Conservation (phyloP, 2,113 vertebrate species). For the Furnarius figulus region DNA sequence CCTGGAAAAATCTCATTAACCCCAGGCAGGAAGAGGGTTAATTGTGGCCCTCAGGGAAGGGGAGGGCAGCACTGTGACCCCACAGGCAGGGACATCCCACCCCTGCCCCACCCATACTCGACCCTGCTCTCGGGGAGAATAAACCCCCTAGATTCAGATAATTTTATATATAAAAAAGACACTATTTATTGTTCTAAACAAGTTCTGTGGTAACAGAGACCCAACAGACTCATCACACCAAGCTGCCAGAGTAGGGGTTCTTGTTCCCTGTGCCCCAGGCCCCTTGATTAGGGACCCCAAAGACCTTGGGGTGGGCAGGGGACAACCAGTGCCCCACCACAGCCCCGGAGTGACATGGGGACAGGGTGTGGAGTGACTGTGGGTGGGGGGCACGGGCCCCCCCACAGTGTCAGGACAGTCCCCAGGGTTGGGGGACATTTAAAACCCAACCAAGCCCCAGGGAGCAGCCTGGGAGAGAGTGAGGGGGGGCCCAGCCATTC, state of each 20-base stretch:
- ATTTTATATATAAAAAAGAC: not conserved
- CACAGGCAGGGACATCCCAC: not conserved
- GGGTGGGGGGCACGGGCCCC: not conserved
- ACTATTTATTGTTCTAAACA: not conserved
- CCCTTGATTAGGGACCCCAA: not conserved
- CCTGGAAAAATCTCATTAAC: not conserved
- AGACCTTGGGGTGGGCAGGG: fast-evolving
- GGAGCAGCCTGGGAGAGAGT: not conserved
- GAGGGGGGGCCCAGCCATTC: fast-evolving
- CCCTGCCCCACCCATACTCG: not conserved
- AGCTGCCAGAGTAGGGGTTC: fast-evolving
- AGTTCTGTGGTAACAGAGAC: not conserved
- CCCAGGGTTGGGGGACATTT: not conserved
- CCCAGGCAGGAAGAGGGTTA: not conserved
- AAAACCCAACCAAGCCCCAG: not conserved
- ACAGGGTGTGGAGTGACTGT: not conserved
- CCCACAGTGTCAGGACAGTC: no score
- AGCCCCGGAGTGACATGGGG: not conserved
- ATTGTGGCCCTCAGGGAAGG: not conserved
- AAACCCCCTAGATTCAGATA: not conserved
- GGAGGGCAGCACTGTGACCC: not conserved
- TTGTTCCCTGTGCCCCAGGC: not conserved
- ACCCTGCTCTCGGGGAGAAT: not conserved
- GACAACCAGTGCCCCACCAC: not conserved
- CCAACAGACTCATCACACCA: not conserved